Base-by-base conservation (phyloP, 2,888 invertebrate genomes). In the Dioctria linearis region DNA sequence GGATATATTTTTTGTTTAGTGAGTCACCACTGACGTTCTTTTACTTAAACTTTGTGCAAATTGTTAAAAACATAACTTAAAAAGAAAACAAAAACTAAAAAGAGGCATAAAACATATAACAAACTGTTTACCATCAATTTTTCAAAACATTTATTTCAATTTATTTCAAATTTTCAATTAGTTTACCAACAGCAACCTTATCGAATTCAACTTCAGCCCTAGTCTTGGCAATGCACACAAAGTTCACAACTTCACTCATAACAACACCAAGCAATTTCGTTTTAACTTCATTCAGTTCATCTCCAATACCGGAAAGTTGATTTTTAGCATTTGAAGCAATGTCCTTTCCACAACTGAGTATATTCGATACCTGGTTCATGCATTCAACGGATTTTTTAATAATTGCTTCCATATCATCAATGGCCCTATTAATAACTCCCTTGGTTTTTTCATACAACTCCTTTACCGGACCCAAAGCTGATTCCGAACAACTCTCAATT, bases 221-320 rank as follows among this genome's bases (percentile, higher is more conserved):
- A 4, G 71, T 71, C 40, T 40, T 51, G 9, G 43, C 54, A 5
- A 71, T 71, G 54, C 71, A 71, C 3, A 71, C 71, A 11, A 71
- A 71, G 71, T 54, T 71, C 3, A 40, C 51, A 4, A 54, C 71
- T 37, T 71, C 71, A 40, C 5, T 71, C 71, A 71, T 71, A 4
- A 40, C 71, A 9, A 54, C 54, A 25, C 71, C 71, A 51, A 71
- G 54, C 71, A 71, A 71, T 40, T 71, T 71, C 5, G 71, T 54
- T 25, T 71, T 71, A 11, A 71, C 39, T 6, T 71, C 71, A 11
- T 25, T 5, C 1, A 71, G 54, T 51, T 71, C 71, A 39, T 51
- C 6, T 8, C 71, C 71, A 9, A 71, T 8, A 40, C 37, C 8
- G 4, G 39, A 2, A 3, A 71, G 49, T 71, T 71, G 54, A 0